These are phyloP conservation scores for Stenolophus ochropezus DNA, from an alignment of 2,888 invertebrate genomes.

Conservation along the genomic window DNA sequence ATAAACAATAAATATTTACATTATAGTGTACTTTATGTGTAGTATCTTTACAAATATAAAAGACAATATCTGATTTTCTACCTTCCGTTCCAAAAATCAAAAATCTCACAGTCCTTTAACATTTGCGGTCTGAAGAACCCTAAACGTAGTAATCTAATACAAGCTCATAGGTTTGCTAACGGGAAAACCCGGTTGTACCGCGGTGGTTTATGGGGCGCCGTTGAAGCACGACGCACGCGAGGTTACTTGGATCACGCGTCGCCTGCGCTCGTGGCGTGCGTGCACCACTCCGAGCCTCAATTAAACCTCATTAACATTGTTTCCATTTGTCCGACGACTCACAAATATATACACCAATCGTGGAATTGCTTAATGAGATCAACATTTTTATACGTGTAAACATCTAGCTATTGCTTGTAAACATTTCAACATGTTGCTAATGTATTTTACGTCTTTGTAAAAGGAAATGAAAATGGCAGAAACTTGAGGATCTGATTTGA, in stretches of 20 bases:
- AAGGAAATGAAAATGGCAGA: no score
- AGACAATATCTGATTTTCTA: no score
- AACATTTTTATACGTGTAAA: background rate
- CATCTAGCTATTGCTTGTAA: background rate
- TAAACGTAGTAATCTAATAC: no score
- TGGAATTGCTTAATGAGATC: background rate
- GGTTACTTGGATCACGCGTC: slow-evolving; percentile 21
- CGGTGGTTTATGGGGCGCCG: slow-evolving; percentile 21
- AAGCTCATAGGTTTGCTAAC: no score
- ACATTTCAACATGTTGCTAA: background rate
- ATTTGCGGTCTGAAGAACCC: no score
- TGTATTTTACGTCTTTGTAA: background rate
- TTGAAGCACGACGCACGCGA: slow-evolving; percentile 8
- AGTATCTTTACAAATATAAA: no score
- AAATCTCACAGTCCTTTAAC: no score
- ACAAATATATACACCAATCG: background rate
- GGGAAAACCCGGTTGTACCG: no score
- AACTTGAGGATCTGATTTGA: no score
- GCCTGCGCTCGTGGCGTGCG: slow-evolving; percentile 28
- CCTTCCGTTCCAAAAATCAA: no score
- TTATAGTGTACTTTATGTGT: no score
- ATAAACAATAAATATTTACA: no score
- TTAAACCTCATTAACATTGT: slow-evolving; percentile 15
- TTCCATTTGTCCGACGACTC: background rate
- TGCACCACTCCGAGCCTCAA: background rate